Percentiles rank a stretch among this genome's conserved stretches.
phyloP scores from a whole-genome alignment of 2,113 vertebrate genomes.

The Ageneiosus marmoratus region DNA sequence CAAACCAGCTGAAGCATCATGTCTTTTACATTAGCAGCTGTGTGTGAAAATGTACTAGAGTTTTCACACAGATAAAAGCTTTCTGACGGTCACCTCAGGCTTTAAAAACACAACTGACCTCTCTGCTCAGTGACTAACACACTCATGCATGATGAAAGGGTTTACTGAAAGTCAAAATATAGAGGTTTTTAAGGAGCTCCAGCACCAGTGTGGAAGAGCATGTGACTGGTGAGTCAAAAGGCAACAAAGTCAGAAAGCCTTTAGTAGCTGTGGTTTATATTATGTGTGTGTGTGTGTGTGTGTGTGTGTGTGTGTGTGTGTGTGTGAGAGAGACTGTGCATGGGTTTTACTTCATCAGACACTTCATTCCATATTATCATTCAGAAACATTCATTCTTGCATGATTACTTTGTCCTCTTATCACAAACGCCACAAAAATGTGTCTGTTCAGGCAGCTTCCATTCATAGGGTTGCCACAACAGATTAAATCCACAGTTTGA shows the following conservation, averaged over 20 bases:
- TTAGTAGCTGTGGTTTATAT: background rate
- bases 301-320: no score
- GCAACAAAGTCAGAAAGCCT: background rate
- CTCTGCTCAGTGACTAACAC: conserved; percentile 12
- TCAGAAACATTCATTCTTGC: background rate
- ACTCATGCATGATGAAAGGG: background rate
- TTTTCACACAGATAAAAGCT: conserved; percentile 67
- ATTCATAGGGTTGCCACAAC: no score
- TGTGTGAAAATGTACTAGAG: conserved; percentile 60
- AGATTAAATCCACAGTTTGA: no score
- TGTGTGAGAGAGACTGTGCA: no score
- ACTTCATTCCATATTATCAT: no score
- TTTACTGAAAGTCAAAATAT: background rate
- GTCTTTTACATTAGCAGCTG: conserved; percentile 57
- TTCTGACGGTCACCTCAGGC: conserved; percentile 61
- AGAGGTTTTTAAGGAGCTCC: background rate
- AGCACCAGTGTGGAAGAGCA: background rate
- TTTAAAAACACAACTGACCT: conserved; percentile 57
- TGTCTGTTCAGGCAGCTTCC: no score
- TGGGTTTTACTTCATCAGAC: no score
- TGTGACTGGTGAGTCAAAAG: background rate
- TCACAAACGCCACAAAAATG: no score
- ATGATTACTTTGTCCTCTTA: background rate
- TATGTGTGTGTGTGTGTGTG: no score
- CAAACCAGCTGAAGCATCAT: conserved; percentile 23